A percentile compares a stretch with the other conserved stretches of the same genome.
Evolutionary conservation across 1,140 invertebrate genomes (phyloP).

Genomic region (Eumaeus atala): DNA sequence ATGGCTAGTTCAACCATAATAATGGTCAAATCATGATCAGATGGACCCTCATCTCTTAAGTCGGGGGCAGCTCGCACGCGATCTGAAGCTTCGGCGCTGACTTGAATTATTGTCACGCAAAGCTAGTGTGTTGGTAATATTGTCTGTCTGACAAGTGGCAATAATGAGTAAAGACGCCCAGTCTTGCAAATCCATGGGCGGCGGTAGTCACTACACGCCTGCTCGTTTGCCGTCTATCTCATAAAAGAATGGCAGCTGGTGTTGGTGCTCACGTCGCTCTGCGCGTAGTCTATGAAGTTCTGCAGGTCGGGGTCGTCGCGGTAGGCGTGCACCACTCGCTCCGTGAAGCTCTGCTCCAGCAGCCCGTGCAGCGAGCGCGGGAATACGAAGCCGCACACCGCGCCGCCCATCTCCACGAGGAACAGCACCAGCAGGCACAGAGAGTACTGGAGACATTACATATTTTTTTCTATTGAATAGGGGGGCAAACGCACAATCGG

Average conservation of each 20-base stretch:
- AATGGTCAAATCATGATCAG: too few relatives aligned
- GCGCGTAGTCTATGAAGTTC: constrained; percentile 95
- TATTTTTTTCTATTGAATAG: not conserved
- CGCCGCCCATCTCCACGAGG: constrained; percentile 90
- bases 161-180: too few relatives aligned
- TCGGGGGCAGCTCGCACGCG: too few relatives aligned
- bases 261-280: constrained; percentile 85
- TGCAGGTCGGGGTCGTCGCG: constrained; percentile 93
- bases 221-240: not conserved
- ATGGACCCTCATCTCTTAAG: too few relatives aligned
- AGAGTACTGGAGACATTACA: constrained; percentile 84
- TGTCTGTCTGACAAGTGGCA: too few relatives aligned
- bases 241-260: not conserved
- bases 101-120: too few relatives aligned
- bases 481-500: too few relatives aligned
- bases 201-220: not conserved
- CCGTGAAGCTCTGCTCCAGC: constrained; percentile 88
- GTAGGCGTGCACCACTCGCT: constrained; percentile 92
- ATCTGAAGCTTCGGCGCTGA: too few relatives aligned
- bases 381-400: constrained; percentile 93
- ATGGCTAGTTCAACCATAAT: too few relatives aligned
- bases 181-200: too few relatives aligned
- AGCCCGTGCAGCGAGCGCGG: constrained; percentile 89
- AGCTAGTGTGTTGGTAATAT: too few relatives aligned
- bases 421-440: constrained; percentile 91